Conservation (phyloP, 1,140 invertebrate species). For the Littorina saxatilis region DNA sequence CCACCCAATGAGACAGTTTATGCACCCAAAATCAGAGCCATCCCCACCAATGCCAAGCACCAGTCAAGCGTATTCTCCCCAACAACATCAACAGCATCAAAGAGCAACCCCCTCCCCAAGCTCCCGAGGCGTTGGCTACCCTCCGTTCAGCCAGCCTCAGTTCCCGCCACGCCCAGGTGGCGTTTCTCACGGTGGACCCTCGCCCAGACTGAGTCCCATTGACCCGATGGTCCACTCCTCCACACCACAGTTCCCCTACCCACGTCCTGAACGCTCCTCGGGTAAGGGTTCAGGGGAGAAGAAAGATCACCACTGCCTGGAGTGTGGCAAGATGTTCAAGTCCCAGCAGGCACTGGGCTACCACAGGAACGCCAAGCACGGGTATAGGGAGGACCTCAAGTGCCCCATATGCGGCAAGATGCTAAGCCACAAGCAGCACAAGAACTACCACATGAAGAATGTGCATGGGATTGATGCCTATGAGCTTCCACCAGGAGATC, state of each 20-base stretch:
- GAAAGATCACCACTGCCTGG: background rate
- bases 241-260: background rate
- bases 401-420: constrained; percentile 16
- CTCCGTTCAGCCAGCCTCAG: constrained; percentile 17
- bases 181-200: background rate
- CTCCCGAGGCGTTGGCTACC: background rate
- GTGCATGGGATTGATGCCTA: background rate
- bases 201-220: background rate
- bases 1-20: background rate
- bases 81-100: background rate
- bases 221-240: background rate
- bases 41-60: too few species aligned
- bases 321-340: constrained; percentile 9
- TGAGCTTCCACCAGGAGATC: too few species aligned
- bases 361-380: constrained; percentile 20
- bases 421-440: constrained; percentile 19
- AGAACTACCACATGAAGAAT: constrained; percentile 20
- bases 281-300: constrained; percentile 1
- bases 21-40: too few species aligned
- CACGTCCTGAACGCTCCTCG: background rate
- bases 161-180: background rate
- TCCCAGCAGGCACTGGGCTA: constrained; percentile 10
- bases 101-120: background rate
- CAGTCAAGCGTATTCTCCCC: too few species aligned
- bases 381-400: background rate